Conservation (phyloP, 2,113 vertebrate species). For the Theristicus caerulescens region DNA sequence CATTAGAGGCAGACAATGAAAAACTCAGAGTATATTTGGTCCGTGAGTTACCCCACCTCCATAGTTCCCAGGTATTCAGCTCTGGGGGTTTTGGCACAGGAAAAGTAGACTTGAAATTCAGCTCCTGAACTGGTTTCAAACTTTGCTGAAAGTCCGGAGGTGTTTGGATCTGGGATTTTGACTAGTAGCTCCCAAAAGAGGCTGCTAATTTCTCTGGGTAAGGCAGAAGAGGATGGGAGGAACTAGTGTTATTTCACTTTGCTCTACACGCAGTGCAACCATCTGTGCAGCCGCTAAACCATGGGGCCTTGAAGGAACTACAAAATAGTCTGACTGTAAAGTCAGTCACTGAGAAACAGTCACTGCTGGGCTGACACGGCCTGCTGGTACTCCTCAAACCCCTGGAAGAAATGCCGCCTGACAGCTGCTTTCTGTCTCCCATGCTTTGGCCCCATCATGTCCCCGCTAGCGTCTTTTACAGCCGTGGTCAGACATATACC, state of each 20-base stretch:
- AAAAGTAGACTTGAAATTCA: slow-evolving; percentile 11
- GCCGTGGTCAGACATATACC: not conserved
- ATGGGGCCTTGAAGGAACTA: slow-evolving; percentile 1
- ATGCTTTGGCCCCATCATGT: slow-evolving; percentile 5
- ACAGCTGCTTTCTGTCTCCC: slow-evolving; percentile 60
- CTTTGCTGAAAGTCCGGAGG: not conserved
- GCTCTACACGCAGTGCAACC: not conserved
- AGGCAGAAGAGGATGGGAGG: slow-evolving; percentile 1
- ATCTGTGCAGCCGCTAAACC: not conserved
- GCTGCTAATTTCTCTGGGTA: slow-evolving; percentile 25
- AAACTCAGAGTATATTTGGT: not conserved
- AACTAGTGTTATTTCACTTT: slow-evolving; percentile 56
- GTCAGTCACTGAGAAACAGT: slow-evolving; percentile 3
- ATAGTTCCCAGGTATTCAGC: slow-evolving; percentile 28
- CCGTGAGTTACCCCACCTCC: slow-evolving; percentile 9
- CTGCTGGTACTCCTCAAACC: slow-evolving; percentile 59
- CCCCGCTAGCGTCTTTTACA: not conserved
- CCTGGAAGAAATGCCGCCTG: slow-evolving; percentile 33
- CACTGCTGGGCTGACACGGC: not conserved
- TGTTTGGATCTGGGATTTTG: slow-evolving; percentile 21
- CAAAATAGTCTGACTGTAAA: not conserved
- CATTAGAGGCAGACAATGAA: slow-evolving; percentile 20
- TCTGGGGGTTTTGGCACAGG: slow-evolving; percentile 10
- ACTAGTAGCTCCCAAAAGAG: slow-evolving; percentile 46
- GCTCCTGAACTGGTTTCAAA: slow-evolving; percentile 29